Conservation (phyloP, 2,888 invertebrate genomes). For the Tiphia femorata region DNA sequence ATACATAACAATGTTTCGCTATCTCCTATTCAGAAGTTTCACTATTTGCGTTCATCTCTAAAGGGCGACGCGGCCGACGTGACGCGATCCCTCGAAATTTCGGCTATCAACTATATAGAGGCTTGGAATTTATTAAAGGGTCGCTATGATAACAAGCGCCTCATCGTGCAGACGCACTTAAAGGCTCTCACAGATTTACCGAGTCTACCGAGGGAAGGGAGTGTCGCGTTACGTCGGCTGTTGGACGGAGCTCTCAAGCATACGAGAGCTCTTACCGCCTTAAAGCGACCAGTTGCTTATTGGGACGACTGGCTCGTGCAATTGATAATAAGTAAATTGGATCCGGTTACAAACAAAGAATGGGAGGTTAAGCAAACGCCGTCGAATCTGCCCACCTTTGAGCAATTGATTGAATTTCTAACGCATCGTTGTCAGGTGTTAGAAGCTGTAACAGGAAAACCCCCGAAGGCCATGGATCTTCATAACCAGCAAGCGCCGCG, state of each 20-base stretch:
- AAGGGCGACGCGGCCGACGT: slow-evolving; percentile 13
- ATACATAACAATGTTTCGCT: slow-evolving; percentile 13
- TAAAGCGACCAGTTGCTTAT: slow-evolving; percentile 26
- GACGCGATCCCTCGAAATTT: slow-evolving; percentile 11
- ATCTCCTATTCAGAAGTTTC: slow-evolving; percentile 12
- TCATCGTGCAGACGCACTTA: slow-evolving; percentile 36
- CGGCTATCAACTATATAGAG: slow-evolving; percentile 13
- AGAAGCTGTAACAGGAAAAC: background rate
- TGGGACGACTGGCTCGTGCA: slow-evolving; percentile 44
- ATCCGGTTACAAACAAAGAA: slow-evolving; percentile 12
- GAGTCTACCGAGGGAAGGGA: slow-evolving; percentile 17
- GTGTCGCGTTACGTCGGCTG: slow-evolving; percentile 24
- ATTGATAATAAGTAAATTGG: slow-evolving; percentile 22
- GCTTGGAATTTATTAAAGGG: slow-evolving; percentile 22
- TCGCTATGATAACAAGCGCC: slow-evolving; percentile 34
- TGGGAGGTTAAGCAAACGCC: slow-evolving; percentile 28
- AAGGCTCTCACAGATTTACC: slow-evolving; percentile 30
- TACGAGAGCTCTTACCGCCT: slow-evolving; percentile 29
- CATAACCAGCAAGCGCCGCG: background rate
- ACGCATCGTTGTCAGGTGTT: slow-evolving; percentile 26
- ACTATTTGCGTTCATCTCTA: slow-evolving; percentile 2
- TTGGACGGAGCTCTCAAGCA: slow-evolving; percentile 36
- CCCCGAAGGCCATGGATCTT: background rate
- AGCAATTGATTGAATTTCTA: slow-evolving; percentile 33
- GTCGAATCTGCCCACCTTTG: background rate